Percentiles rank a stretch among this genome's conserved stretches.
These are phyloP conservation scores for Trissolcus brochymenae DNA, from an alignment of 2,888 invertebrate genomes.

Conservation along the genomic window DNA sequence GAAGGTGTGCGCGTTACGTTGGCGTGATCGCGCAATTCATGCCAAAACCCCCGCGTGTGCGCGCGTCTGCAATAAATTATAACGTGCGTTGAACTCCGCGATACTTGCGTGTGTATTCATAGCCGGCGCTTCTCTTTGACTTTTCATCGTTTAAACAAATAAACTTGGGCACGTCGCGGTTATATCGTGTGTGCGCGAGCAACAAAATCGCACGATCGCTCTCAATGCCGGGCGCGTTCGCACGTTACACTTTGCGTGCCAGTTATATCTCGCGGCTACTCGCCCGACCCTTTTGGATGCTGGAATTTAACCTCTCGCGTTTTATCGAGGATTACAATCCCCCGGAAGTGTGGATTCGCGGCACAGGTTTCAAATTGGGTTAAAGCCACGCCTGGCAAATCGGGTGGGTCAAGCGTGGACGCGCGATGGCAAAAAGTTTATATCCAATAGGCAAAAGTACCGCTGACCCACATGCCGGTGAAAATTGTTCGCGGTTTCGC, in stretches of 20 bases:
- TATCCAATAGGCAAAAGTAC: constrained; percentile 61
- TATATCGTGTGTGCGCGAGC: no score
- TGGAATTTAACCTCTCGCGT: constrained; percentile 16
- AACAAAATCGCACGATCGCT: background rate
- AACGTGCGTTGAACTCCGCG: constrained; percentile 1
- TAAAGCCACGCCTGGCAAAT: no score
- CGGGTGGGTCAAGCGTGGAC: no score
- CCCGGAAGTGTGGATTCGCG: no score
- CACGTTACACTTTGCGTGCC: constrained; percentile 6
- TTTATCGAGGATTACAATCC: constrained; percentile 5
- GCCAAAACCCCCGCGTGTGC: no score
- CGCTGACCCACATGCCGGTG: constrained; percentile 61
- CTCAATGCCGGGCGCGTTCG: background rate
- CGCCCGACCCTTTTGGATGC: background rate
- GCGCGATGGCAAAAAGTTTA: no score
- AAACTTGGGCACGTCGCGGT: background rate
- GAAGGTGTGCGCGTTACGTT: no score
- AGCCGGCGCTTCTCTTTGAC: background rate
- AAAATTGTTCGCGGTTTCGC: constrained; percentile 31
- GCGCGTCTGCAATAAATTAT: no score
- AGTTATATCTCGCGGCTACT: background rate
- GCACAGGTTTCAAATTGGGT: constrained; percentile 19
- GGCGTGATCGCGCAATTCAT: no score
- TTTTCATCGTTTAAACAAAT: background rate
- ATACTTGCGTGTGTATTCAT: no score